Evolutionary conservation across 2,113 vertebrate species (phyloP), one percentile per base, ranked within the genome.

Genomic region (Carassius gibelio): DNA sequence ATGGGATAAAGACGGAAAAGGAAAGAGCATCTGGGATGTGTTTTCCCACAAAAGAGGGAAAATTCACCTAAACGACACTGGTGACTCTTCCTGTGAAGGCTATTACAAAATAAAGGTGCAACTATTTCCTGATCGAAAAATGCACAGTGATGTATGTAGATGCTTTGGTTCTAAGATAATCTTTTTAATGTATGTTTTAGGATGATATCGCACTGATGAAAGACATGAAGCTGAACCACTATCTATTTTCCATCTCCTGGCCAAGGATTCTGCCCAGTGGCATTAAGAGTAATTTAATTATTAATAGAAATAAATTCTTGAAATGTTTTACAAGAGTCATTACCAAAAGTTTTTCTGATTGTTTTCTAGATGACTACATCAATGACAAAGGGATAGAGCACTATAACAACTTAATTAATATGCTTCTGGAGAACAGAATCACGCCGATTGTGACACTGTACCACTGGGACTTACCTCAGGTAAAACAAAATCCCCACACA

Each of bases 391-490:
- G 96, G 84, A 92, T 98, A 68, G 85, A 93, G 79, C 96, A 97
- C 90, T 97, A 98, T 71, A 93, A 95, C 0, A 92, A 96, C 14
- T 89, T 97, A 64, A 97, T 97, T 3, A 94, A 96, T 11, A 88
- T 89, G 80, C 94, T 99, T n/a, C 89, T 98, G 91, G 94, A 95
- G 66, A 96, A 93, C 81, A 95, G 95, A 30, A 95, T 98, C 88
- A 97, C 93, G 0, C 96, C 97, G 0, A 88, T 97, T 0, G 96
- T 97, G 7, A 98, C 96, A 38, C 86, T 98, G 78, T 96, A 98
- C 89, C 96, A 98, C 92, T 98, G 97, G 96, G 97, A 99, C 36
- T 92, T 98, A 75, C 97, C 97, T 0, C 97, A 97, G 95, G 97
- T 98, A 45, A 90, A 93, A 21, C 2, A 10, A 8, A 10, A 6